Conservation (phyloP, 2,888 invertebrate species). For the Keiferia lycopersicella region DNA sequence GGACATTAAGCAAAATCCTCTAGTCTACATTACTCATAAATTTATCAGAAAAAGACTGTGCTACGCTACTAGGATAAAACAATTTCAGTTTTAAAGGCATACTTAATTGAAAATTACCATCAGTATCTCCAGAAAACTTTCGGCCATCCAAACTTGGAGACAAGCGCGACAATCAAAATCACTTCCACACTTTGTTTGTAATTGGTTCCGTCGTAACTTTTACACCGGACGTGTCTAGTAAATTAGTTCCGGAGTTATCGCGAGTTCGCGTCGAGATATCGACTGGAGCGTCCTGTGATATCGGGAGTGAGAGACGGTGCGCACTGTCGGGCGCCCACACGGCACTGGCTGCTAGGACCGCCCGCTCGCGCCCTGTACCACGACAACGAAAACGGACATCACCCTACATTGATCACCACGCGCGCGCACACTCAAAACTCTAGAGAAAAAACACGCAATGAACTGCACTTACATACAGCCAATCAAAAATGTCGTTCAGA, state of each 20-base stretch:
- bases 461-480: slow-evolving; percentile 28
- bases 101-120: slow-evolving; percentile 40
- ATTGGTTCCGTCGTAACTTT: slow-evolving; percentile 45
- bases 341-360: slow-evolving; percentile 52
- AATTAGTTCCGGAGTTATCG: slow-evolving; percentile 51
- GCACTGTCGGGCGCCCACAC: slow-evolving; percentile 56
- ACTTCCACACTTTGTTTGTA: slow-evolving; percentile 46
- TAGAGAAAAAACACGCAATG: slow-evolving; percentile 19
- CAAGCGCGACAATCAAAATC: slow-evolving; percentile 50
- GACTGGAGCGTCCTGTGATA: slow-evolving; percentile 32
- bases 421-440: slow-evolving; percentile 4
- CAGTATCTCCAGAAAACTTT: slow-evolving; percentile 47
- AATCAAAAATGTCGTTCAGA: slow-evolving; percentile 27
- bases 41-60: too few species aligned
- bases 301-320: slow-evolving; percentile 34
- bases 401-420: neutral
- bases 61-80: neutral
- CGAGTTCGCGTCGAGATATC: slow-evolving; percentile 26
- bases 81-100: slow-evolving; percentile 28
- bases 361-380: slow-evolving; percentile 15
- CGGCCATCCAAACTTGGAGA: slow-evolving; percentile 44
- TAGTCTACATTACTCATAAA: too few species aligned
- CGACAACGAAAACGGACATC: slow-evolving; percentile 29
- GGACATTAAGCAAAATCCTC: too few species aligned
- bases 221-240: slow-evolving; percentile 42